Evolutionary conservation across 2,888 invertebrate genomes (phyloP).

Genomic region (Zonitis immaculata): DNA sequence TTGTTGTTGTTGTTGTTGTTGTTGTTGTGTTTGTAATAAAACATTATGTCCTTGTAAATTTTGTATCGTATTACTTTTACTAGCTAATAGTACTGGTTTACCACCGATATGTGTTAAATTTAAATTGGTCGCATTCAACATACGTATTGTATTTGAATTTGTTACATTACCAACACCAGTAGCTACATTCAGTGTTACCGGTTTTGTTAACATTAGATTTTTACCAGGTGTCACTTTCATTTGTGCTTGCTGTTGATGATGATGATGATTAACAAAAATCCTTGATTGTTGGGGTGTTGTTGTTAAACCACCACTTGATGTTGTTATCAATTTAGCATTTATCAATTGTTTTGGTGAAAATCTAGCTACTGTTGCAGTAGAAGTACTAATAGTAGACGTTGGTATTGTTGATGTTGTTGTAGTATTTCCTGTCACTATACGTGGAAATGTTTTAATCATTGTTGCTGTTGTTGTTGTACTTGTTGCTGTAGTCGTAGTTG

Average conservation of each 20-base stretch:
- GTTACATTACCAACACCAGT: conserved; percentile 16
- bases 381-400: too few relatives aligned
- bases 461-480: conserved; percentile 15
- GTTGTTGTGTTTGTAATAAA: conserved; percentile 45
- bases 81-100: conserved; percentile 55
- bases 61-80: conserved; percentile 44
- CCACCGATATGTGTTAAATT: conserved; percentile 55
- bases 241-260: conserved; percentile 2
- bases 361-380: too few relatives aligned
- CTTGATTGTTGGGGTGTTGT: conserved; percentile 38
- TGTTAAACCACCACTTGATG: conserved; percentile 37
- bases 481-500: conserved; percentile 25
- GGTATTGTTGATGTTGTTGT: conserved; percentile 24
- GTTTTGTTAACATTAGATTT: conserved; percentile 32
- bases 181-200: conserved; percentile 35
- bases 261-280: conserved; percentile 29
- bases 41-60: conserved; percentile 48
- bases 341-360: conserved; percentile 46
- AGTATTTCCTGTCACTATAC: neutral
- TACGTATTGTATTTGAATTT: conserved; percentile 46
- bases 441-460: neutral
- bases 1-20: conserved; percentile 5
- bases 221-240: conserved; percentile 27
- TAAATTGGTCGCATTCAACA: conserved; percentile 51
- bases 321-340: conserved; percentile 49